A percentile compares a stretch with the other conserved stretches of the same genome.
Evolutionary conservation across 2,797 vertebrate genomes (phyloP).

Genomic region (Bradypodion ventrale): DNA sequence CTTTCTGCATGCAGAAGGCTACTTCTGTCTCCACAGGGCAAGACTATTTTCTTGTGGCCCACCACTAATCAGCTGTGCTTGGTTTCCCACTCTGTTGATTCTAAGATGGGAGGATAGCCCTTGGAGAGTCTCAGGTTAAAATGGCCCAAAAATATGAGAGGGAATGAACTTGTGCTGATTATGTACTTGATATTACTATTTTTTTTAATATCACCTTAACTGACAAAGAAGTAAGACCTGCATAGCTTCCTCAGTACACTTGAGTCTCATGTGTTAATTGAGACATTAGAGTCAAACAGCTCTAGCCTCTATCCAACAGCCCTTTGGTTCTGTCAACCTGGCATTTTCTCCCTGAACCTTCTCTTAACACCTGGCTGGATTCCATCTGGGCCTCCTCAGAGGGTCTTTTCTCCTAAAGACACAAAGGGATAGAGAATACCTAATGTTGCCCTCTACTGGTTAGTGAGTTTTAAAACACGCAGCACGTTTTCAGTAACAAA

Average conservation of each 20-base stretch:
- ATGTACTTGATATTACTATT: background rate
- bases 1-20: background rate
- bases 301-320: background rate
- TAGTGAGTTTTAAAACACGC: background rate
- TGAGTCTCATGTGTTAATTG: background rate
- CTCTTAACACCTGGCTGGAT: background rate
- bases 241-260: background rate
- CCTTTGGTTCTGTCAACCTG: background rate
- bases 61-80: background rate
- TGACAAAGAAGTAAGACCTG: background rate
- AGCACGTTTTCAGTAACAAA: background rate
- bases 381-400: background rate
- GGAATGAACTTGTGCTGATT: background rate
- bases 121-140: background rate
- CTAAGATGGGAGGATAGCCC: background rate
- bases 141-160: background rate
- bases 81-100: background rate
- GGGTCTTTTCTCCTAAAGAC: background rate
- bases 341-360: background rate
- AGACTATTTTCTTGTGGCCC: background rate
- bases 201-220: background rate
- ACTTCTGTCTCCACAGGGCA: background rate
- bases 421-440: background rate
- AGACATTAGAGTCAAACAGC: background rate
- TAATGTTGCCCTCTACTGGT: slow-evolving; percentile 29